Evolutionary conservation across 2,888 invertebrate genomes (phyloP), one percentile per base, ranked within the genome.

Genomic region (Caenorhabditis macrosperma): DNA sequence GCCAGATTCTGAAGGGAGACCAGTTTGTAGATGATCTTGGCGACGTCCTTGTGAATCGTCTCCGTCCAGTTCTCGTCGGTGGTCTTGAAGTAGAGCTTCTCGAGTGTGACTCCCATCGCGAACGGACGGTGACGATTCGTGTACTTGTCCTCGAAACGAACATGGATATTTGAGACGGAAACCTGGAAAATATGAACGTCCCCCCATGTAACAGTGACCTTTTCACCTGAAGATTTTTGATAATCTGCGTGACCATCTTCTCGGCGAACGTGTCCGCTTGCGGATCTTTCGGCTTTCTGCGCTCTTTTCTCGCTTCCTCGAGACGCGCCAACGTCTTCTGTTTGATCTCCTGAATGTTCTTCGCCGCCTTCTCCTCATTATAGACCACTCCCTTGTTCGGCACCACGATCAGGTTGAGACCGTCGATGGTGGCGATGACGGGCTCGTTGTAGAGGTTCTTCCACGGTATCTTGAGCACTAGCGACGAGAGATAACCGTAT

Each of bases 361-460:
- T 90, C 55, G 80, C 82, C 7, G 86, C 85, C 71, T 89, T 89
- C 46, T 89, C 84, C 54, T 90, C 89, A 71, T 86, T 88, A 82
- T 89, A 89, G 6, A 88, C 87, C 55, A 90, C 87, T 24, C 90
- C 90, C 60, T 90, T 88, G 66, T 90, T 90, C 22, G 90, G 90
- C 2, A 90, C 90, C 30, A 89, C 89, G 26, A 99, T 93, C 75
- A 97, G 92, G 91, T 95, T 95, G 50, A 99, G 93, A 79, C 95
- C 94, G 91, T 98, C 96, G 76, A 99, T 93, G 67, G 94, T 93
- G 17, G 95, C 95, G 89, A 96, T 94, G 57, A 97, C 96, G n/a
- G 97, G 95, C 48, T 96, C 94, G 63, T 95, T 95, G 92, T 98
- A 99, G 67, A 99, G 92, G 92, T 96, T 96, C 91, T 96, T 96